These are phyloP conservation scores for Pygmarrhopalites habei DNA, from an alignment of 1,140 invertebrate genomes.

Conservation along the genomic window DNA sequence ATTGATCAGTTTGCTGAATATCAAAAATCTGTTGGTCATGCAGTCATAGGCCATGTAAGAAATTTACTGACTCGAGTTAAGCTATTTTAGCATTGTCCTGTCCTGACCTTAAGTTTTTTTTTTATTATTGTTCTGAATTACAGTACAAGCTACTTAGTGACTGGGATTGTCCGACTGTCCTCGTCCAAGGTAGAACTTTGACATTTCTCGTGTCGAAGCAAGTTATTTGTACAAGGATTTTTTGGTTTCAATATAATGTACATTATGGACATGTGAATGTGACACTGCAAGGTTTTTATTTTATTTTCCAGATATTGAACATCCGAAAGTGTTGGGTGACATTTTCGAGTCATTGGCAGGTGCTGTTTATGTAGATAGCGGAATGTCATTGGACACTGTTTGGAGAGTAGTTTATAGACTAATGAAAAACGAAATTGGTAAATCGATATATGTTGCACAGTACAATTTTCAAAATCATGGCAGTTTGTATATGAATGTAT, in stretches of 20 bases:
- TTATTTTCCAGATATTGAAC: slow-evolving; percentile 59
- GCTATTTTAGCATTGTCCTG: too few relatives aligned
- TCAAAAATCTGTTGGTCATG: slow-evolving; percentile 62
- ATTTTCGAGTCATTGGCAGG: slow-evolving; percentile 87
- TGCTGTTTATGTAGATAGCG: slow-evolving; percentile 83
- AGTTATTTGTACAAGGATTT: too few relatives aligned
- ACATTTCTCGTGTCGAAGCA: too few relatives aligned
- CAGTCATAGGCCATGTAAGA: slow-evolving; percentile 45
- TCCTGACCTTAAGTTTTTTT: too few relatives aligned
- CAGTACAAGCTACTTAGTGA: too few relatives aligned
- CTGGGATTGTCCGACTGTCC: too few relatives aligned
- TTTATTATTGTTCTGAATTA: too few relatives aligned
- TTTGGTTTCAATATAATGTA: too few relatives aligned
- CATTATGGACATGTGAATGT: too few relatives aligned
- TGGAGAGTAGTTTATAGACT: slow-evolving; percentile 75
- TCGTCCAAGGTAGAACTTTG: too few relatives aligned
- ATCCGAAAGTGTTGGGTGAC: slow-evolving; percentile 91
- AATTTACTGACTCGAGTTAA: too few relatives aligned
- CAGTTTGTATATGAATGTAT: neutral
- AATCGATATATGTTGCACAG: neutral
- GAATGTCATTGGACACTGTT: slow-evolving; percentile 63
- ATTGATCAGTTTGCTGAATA: slow-evolving; percentile 74
- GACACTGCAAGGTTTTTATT: too few relatives aligned
- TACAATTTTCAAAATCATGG: neutral
- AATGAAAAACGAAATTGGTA: slow-evolving; percentile 63